A percentile compares a stretch with the other conserved stretches of the same genome.
These are phyloP conservation scores for Thymelicus lineola DNA, from an alignment of 2,888 invertebrate species.

Conservation along the genomic window DNA sequence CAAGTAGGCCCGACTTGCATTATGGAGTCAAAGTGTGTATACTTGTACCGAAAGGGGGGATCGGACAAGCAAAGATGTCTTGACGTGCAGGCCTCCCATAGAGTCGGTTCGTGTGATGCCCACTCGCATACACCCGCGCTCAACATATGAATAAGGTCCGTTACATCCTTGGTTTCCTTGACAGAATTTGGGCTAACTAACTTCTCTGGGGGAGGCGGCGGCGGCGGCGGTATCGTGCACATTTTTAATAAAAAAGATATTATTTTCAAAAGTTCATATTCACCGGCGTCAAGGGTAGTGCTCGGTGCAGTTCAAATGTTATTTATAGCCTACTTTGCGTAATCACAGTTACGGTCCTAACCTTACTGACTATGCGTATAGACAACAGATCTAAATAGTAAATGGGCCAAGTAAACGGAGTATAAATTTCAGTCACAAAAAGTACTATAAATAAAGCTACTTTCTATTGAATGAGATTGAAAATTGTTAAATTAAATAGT, in stretches of 20 bases:
- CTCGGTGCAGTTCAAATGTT: constrained; percentile 17
- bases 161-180: constrained; percentile 35
- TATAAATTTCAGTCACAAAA: not conserved
- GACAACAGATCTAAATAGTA: not conserved
- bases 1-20: constrained; percentile 90
- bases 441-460: not conserved
- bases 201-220: constrained; percentile 57
- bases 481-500: not conserved
- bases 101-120: constrained; percentile 83
- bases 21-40: constrained; percentile 68
- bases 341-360: constrained; percentile 13
- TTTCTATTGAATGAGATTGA: not conserved
- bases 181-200: constrained; percentile 36
- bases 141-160: not conserved
- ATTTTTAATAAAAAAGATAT: constrained; percentile 50
- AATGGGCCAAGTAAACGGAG: not conserved
- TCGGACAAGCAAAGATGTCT: constrained; percentile 79
- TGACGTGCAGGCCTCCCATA: constrained; percentile 85
- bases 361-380: not conserved
- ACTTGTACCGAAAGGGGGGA: constrained; percentile 79
- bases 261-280: not conserved
- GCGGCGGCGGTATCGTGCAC: constrained; percentile 67
- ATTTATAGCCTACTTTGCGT: constrained; percentile 32
- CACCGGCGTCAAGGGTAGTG: not conserved
- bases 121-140: constrained; percentile 78